Conservation (phyloP, 2,797 vertebrate genomes). For the Anguilla pacifica region DNA sequence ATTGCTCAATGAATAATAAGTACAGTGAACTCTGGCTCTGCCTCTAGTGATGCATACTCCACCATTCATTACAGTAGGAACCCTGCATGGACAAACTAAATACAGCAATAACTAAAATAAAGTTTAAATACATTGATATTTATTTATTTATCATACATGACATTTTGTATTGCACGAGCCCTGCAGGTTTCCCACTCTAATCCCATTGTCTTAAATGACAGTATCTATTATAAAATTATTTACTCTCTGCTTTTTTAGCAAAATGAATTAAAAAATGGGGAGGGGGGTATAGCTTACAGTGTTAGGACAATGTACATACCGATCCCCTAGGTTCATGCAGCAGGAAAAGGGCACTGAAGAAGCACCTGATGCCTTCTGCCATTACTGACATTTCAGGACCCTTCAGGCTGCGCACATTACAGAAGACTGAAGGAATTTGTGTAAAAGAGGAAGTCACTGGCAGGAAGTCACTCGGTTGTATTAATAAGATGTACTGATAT, state of each 20-base stretch:
- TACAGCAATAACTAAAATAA: not conserved
- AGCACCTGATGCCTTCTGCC: no score
- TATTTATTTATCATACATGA: not conserved
- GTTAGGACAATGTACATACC: not conserved
- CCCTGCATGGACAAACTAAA: not conserved
- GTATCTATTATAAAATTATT: not conserved
- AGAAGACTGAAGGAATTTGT: not conserved
- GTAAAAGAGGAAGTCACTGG: not conserved
- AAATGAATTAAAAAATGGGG: not conserved
- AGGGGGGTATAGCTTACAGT: not conserved
- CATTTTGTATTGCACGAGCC: not conserved
- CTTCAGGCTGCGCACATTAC: not conserved
- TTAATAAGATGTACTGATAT: no score
- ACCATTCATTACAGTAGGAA: not conserved
- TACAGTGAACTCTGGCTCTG: slow-evolving; percentile 66
- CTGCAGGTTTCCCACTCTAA: not conserved
- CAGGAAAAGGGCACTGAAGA: not conserved
- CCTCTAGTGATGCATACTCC: slow-evolving; percentile 38
- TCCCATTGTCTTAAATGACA: not conserved
- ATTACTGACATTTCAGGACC: not conserved
- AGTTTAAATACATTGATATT: not conserved
- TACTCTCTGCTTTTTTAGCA: not conserved
- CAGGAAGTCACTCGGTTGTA: no score
- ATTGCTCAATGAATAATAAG: slow-evolving; percentile 72
- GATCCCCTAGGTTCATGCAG: slow-evolving; percentile 11